Evolutionary conservation across 1,140 invertebrate genomes (phyloP), one percentile per base, ranked within the genome.

Genomic region (Macrocentrus cingulum): DNA sequence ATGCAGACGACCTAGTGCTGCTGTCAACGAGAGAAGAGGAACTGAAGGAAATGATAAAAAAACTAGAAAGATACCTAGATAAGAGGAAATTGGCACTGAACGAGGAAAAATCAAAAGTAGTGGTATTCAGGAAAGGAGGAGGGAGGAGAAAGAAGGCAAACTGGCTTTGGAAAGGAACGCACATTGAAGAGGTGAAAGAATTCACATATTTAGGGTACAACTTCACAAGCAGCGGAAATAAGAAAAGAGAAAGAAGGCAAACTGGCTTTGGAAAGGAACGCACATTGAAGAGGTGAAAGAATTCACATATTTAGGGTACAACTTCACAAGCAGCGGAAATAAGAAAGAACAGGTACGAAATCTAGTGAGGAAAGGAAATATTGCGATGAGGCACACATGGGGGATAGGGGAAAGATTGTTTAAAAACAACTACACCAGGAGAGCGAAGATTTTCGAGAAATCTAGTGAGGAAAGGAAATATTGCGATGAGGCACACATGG

Each of bases 321-420:
- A 29, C 25, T 9, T 29, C 4, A 29, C 4, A 29, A 29, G 29
- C 3, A 34, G 20, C 20, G 48, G 37, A 20, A 25, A 18, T 2
- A 22, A 19, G 45, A 53, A 1, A 2, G 15, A 13, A 16, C 16
- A 4, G 29, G 16, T 1, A 25, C 6, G 9, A 5, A 42, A 42
- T 23, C 25, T 23, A 32, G 8, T 0, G 0, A 39, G 42, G 42
- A 19, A 48, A 20, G 29, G 44, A 19, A 1, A 36, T 1, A 29
- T 50, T 1, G 37, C 34, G 1, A 54, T 50, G 19, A 53, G 34
- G 7, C 42, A 53, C 13, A 42, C 44, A 1, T 32, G 51, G 56
- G 44, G 56, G 2, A 59, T 58, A 16, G 56, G 32, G 8, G 45
- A 59, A 39, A 41, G 56, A 22, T 11, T 20, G 1, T 59, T 62